These are phyloP conservation scores for Mixornis gularis DNA, from an alignment of 2,113 vertebrate genomes.

Conservation along the genomic window DNA sequence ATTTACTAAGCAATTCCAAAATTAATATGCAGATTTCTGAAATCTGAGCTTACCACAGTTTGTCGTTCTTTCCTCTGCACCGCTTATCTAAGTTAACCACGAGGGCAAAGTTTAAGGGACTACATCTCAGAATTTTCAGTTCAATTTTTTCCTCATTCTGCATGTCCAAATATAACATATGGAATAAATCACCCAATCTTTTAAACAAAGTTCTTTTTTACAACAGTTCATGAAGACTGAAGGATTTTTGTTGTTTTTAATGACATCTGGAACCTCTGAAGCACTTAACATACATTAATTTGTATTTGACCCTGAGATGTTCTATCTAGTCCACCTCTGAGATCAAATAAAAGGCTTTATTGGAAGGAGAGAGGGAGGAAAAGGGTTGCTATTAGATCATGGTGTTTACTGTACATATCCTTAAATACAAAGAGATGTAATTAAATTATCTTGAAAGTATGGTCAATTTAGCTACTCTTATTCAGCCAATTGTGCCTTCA, in stretches of 20 bases:
- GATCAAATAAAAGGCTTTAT: slow-evolving; percentile 67
- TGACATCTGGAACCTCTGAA: slow-evolving; percentile 64
- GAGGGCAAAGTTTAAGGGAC: not conserved
- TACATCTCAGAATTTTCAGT: not conserved
- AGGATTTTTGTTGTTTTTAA: slow-evolving; percentile 46
- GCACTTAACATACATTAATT: slow-evolving; percentile 42
- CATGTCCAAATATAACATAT: not conserved
- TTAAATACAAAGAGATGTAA: slow-evolving; percentile 48
- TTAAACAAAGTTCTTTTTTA: not conserved
- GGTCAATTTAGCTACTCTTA: slow-evolving; percentile 37
- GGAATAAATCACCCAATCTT: not conserved
- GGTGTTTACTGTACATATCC: slow-evolving; percentile 33
- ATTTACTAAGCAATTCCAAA: slow-evolving; percentile 12
- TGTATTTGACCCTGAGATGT: slow-evolving; percentile 53
- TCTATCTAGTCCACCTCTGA: slow-evolving; percentile 48
- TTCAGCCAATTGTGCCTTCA: slow-evolving; percentile 50
- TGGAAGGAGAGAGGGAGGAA: slow-evolving; percentile 55
- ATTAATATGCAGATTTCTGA: not conserved
- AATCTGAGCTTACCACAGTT: not conserved
- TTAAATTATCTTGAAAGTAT: slow-evolving; percentile 61
- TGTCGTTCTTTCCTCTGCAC: not conserved
- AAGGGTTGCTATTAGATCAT: slow-evolving; percentile 55
- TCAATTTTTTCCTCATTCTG: not conserved
- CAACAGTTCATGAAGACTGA: not conserved
- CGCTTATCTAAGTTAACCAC: not conserved